These are phyloP conservation scores for Agriotes lineatus DNA, from an alignment of 2,888 invertebrate species.

Conservation along the genomic window DNA sequence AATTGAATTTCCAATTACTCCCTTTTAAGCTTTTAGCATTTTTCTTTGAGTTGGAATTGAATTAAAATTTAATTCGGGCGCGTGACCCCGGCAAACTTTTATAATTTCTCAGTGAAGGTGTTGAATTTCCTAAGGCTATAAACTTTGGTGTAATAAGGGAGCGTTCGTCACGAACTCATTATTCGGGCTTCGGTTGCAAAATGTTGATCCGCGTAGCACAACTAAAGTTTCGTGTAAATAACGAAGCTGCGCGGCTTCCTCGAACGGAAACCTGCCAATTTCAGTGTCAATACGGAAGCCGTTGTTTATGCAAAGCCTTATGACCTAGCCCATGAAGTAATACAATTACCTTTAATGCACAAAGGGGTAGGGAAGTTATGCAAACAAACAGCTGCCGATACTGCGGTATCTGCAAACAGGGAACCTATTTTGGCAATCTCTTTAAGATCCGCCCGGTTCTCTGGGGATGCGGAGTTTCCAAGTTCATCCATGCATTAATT, in stretches of 20 bases:
- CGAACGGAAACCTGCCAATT: background rate
- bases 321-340: background rate
- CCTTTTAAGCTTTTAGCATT: slow-evolving; percentile 18
- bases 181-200: too few species aligned
- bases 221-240: too few species aligned
- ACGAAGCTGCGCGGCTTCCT: background rate
- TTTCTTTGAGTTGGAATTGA: slow-evolving; percentile 20
- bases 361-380: background rate
- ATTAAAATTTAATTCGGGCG: slow-evolving; percentile 20
- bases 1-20: slow-evolving; percentile 23
- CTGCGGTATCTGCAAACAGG: background rate
- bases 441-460: background rate
- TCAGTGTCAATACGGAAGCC: slow-evolving; percentile 1
- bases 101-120: background rate
- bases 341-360: slow-evolving; percentile 6
- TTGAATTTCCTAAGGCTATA: slow-evolving; percentile 2
- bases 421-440: background rate
- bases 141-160: background rate
- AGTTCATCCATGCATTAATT: background rate
- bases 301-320: background rate
- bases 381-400: background rate
- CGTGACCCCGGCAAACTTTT: slow-evolving; percentile 8
- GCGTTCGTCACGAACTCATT: too few species aligned
- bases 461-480: background rate
- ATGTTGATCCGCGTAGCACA: too few species aligned